Evolutionary conservation across 1,140 invertebrate species (phyloP).

Genomic region (Drosophila tsacasi): DNA sequence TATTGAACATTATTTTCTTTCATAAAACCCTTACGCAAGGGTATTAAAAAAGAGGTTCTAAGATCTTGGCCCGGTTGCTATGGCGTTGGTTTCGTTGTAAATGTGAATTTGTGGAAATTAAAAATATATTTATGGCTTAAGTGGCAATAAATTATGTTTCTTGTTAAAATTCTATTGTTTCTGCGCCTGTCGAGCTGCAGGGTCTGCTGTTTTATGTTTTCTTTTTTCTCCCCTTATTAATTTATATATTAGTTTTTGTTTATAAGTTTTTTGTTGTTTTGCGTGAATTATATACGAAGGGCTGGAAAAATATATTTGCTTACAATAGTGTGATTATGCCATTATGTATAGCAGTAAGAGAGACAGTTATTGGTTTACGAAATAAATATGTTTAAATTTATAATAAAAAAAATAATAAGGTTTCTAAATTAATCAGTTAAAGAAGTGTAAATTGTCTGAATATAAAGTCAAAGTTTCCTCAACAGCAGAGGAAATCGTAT

Average conservation of each 20-base stretch:
- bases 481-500: fast-evolving
- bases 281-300: conserved; percentile 55
- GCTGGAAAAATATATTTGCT: conserved; percentile 49
- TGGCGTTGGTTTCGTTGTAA: conserved; percentile 62
- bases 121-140: conserved; percentile 84
- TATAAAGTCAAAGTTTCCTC: background rate
- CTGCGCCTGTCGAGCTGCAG: conserved; percentile 19
- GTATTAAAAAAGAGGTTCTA: conserved; percentile 36
- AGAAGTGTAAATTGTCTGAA: background rate
- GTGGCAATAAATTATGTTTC: conserved; percentile 83
- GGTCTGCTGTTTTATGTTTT: conserved; percentile 30
- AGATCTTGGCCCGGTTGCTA: conserved; percentile 42
- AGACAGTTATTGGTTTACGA: too few relatives aligned
- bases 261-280: conserved; percentile 14
- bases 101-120: conserved; percentile 81
- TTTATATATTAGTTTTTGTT: conserved; percentile 49
- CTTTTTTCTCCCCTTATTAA: conserved; percentile 37
- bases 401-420: background rate
- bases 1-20: background rate
- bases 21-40: background rate
- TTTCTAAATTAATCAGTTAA: background rate
- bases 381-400: background rate
- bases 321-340: conserved; percentile 27
- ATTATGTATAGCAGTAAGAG: too few relatives aligned
- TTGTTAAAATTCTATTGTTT: conserved; percentile 83